Percentiles rank a stretch among this genome's conserved stretches.
These are phyloP conservation scores for Nematolebias whitei DNA, from an alignment of 2,113 vertebrate species.

Conservation along the genomic window DNA sequence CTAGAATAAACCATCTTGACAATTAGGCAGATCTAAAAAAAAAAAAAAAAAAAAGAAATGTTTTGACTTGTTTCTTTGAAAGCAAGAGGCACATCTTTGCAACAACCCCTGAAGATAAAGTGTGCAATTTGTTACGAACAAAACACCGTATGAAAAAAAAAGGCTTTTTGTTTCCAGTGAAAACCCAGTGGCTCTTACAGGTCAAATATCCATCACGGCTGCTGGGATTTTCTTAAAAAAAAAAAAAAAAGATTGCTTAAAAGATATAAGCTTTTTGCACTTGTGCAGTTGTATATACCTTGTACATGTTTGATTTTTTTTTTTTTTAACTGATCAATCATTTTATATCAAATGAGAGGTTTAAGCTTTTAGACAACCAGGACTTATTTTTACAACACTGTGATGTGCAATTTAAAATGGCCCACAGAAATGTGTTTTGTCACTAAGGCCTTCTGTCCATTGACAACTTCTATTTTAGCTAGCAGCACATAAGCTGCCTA, in stretches of 20 bases:
- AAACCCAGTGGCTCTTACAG: constrained; percentile 24
- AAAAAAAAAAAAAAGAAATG: neutral
- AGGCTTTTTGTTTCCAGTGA: constrained; percentile 14
- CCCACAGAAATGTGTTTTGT: constrained; percentile 36
- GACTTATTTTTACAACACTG: constrained; percentile 26
- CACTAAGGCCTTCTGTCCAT: constrained; percentile 46
- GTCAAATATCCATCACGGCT: constrained; percentile 40
- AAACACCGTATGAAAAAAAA: constrained; percentile 17
- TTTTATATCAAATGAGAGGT: constrained; percentile 37
- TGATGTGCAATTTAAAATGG: constrained; percentile 50
- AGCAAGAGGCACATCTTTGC: neutral
- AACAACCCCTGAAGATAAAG: constrained; percentile 27
- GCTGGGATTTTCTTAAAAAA: constrained; percentile 32
- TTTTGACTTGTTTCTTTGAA: neutral
- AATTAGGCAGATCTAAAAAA: constrained; percentile 10
- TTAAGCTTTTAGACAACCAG: constrained; percentile 37
- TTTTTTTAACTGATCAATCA: neutral
- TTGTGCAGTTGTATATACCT: neutral
- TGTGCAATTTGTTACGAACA: constrained; percentile 38
- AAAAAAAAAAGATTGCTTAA: constrained; percentile 35
- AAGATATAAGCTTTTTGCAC: constrained; percentile 7
- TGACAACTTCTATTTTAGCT: constrained; percentile 52
- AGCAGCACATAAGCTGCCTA: constrained; percentile 40
- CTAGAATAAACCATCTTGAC: constrained; percentile 4
- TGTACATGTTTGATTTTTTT: too few species aligned